Conservation (phyloP, 2,113 vertebrate species). For the Rhabdomys dilectus region DNA sequence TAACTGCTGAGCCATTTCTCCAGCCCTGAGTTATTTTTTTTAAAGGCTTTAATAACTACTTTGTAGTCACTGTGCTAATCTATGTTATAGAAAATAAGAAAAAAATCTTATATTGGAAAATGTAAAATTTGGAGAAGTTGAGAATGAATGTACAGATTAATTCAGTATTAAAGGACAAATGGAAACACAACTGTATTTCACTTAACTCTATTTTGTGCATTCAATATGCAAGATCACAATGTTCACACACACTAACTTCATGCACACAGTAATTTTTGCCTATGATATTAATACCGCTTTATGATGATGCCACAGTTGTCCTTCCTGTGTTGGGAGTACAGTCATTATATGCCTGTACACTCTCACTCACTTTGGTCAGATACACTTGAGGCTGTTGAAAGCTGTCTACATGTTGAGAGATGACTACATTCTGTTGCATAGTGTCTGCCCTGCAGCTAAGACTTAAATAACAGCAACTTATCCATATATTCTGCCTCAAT, state of each 20-base stretch:
- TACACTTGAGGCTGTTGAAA: background rate
- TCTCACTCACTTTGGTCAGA: background rate
- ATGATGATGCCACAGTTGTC: background rate
- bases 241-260: background rate
- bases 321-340: background rate
- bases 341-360: too few species aligned
- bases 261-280: too few species aligned
- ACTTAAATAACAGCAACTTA: background rate
- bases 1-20: too few species aligned
- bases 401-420: background rate
- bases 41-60: background rate
- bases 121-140: background rate
- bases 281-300: background rate
- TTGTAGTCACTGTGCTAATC: background rate
- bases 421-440: background rate
- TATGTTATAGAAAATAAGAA: background rate
- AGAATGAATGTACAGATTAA: background rate
- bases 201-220: background rate
- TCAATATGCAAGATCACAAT: background rate
- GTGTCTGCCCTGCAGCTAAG: background rate
- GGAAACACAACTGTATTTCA: background rate
- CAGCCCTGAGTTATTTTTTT: background rate
- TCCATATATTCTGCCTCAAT: accelerated
- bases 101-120: background rate
- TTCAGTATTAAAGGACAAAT: background rate